These are phyloP conservation scores for Cichlasoma orientale DNA, from an alignment of 2,797 vertebrate species.

Conservation along the genomic window DNA sequence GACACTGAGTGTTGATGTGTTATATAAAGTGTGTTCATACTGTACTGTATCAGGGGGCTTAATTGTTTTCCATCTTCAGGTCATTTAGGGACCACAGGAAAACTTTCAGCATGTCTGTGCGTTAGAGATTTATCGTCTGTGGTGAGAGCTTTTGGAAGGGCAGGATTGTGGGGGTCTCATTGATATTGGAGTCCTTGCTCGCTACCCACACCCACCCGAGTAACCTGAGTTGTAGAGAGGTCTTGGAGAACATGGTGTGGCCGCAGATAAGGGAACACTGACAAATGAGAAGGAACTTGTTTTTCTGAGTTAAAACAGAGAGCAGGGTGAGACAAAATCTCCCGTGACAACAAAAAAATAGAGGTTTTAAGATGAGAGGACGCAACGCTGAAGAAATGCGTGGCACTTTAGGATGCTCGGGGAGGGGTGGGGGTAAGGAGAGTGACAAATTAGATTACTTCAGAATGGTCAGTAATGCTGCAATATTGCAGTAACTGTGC, in stretches of 20 bases:
- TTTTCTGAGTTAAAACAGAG: constrained; percentile 57
- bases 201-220: constrained; percentile 29
- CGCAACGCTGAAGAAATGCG: neutral
- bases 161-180: constrained; percentile 19
- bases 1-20: neutral
- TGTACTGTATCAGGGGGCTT: neutral
- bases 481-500: neutral
- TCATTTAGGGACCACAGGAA: neutral
- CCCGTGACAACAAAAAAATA: constrained; percentile 39
- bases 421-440: neutral
- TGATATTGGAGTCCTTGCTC: constrained; percentile 34
- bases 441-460: constrained; percentile 29
- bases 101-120: neutral
- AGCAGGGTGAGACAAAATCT: constrained; percentile 63
- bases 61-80: neutral
- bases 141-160: constrained; percentile 1
- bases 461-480: neutral
- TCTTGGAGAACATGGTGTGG: constrained; percentile 63
- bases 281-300: constrained; percentile 69
- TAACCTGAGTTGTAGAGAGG: constrained; percentile 73
- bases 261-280: constrained; percentile 74
- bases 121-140: neutral
- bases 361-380: constrained; percentile 14
- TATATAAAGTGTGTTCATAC: neutral
- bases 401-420: neutral